Evolutionary conservation across 2,888 invertebrate genomes (phyloP).

Genomic region (Tetragonula carbonaria): DNA sequence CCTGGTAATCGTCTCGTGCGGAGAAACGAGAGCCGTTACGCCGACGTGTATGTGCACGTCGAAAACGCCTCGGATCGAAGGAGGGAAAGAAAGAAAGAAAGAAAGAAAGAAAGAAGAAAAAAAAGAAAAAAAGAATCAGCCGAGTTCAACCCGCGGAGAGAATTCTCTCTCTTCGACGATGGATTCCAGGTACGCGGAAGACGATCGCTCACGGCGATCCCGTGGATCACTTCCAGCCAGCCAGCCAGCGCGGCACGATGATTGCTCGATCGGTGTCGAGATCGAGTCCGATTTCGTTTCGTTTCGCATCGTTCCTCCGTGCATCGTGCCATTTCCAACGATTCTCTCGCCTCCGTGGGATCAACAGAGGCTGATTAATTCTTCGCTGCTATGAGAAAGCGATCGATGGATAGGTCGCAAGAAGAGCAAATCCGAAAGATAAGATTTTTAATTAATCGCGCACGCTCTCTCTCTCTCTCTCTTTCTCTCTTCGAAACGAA

Average conservation of each 20-base stretch:
- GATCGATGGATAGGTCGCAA: background rate
- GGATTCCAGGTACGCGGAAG: slow-evolving; percentile 25
- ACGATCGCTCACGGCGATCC: slow-evolving; percentile 10
- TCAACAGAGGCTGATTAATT: background rate
- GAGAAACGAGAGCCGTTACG: slow-evolving; percentile 64
- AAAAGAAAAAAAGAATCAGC: slow-evolving; percentile 30
- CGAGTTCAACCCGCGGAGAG: background rate
- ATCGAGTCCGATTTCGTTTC: slow-evolving; percentile 12
- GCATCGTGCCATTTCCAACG: background rate
- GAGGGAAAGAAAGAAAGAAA: background rate
- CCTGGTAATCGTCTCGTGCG: slow-evolving; percentile 65
- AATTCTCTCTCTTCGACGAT: slow-evolving; percentile 1
- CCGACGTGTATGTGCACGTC: slow-evolving; percentile 32
- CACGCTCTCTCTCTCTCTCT: no score
- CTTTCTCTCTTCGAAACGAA: background rate
- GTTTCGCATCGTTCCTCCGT: background rate
- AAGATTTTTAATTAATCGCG: background rate
- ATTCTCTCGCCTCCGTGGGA: slow-evolving; percentile 1
- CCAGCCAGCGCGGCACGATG: background rate
- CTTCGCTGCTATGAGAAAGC: background rate
- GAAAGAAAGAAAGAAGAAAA: background rate
- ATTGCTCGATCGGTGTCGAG: slow-evolving; percentile 25
- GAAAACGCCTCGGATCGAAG: slow-evolving; percentile 56
- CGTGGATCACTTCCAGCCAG: slow-evolving; percentile 16
- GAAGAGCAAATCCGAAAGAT: background rate